A percentile compares a stretch with the other conserved stretches of the same genome.
These are phyloP conservation scores for Gallinago media DNA, from an alignment of 2,113 vertebrate species.

Conservation along the genomic window DNA sequence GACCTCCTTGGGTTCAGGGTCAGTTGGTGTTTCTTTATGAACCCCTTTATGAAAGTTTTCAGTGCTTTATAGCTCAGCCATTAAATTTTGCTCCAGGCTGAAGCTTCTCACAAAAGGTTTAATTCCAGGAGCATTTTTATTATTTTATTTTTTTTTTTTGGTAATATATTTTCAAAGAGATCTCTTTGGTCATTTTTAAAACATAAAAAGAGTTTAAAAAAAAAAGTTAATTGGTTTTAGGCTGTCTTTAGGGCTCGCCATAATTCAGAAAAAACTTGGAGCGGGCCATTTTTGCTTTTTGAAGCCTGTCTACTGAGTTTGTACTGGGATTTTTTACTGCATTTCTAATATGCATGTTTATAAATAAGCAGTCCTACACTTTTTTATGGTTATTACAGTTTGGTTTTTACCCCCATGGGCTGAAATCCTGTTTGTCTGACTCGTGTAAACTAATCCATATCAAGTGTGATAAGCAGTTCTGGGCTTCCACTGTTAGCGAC, in stretches of 20 bases:
- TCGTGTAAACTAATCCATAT: background rate
- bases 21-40: constrained; percentile 64
- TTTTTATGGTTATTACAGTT: background rate
- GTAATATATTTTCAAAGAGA: constrained; percentile 43
- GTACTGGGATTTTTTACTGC: background rate
- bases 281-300: background rate
- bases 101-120: constrained; percentile 61
- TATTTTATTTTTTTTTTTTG: background rate
- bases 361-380: background rate
- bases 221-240: constrained; percentile 23
- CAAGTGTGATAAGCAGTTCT: background rate
- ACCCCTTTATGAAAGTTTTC: constrained; percentile 64
- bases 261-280: constrained; percentile 26
- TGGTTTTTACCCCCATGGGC: background rate
- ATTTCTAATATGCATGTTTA: constrained; percentile 5
- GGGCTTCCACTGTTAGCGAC: rapidly evolving
- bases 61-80: constrained; percentile 50
- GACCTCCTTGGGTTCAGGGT: constrained; percentile 47
- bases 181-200: constrained; percentile 46
- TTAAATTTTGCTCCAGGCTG: constrained; percentile 59
- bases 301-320: background rate
- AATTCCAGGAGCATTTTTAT: background rate
- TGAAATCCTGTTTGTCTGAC: constrained; percentile 14
- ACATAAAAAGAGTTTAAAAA: background rate
- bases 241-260: background rate